Evolutionary conservation across 2,888 invertebrate genomes (phyloP).

Genomic region (Phyllotreta striolata): DNA sequence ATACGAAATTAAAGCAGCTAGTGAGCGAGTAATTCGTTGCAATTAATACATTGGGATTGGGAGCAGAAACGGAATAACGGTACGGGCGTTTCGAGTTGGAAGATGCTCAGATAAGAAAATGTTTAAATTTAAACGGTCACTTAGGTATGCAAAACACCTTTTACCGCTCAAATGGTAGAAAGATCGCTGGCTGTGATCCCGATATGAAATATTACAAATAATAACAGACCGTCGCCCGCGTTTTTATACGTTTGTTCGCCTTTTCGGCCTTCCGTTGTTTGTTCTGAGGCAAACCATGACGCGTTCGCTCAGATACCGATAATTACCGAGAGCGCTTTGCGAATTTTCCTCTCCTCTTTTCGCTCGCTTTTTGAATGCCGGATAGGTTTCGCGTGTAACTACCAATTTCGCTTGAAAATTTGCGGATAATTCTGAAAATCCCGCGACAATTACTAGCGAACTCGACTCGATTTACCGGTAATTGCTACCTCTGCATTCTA

Average conservation of each 20-base stretch:
- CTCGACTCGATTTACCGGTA: neutral
- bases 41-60: slow-evolving; percentile 3
- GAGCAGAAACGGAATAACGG: slow-evolving; percentile 22
- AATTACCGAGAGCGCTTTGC: slow-evolving; percentile 33
- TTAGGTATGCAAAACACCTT: slow-evolving; percentile 35
- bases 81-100: slow-evolving; percentile 13
- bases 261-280: slow-evolving; percentile 58
- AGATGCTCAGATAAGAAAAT: slow-evolving; percentile 23
- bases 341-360: slow-evolving; percentile 6
- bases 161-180: slow-evolving; percentile 34
- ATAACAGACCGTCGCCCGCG: slow-evolving; percentile 54
- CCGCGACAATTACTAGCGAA: neutral
- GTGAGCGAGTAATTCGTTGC: neutral
- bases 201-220: slow-evolving; percentile 58
- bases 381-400: slow-evolving; percentile 14
- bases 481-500: neutral
- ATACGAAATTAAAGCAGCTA: neutral
- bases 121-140: slow-evolving; percentile 28
- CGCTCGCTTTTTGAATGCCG: slow-evolving; percentile 11
- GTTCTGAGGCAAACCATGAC: slow-evolving; percentile 58
- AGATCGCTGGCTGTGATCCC: slow-evolving; percentile 44
- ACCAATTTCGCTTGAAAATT: neutral
- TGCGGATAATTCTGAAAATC: neutral
- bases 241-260: slow-evolving; percentile 55
- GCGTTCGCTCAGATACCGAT: slow-evolving; percentile 48